phyloP scores from a whole-genome alignment of 2,888 invertebrate genomes.

The Parnassius smintheus region DNA sequence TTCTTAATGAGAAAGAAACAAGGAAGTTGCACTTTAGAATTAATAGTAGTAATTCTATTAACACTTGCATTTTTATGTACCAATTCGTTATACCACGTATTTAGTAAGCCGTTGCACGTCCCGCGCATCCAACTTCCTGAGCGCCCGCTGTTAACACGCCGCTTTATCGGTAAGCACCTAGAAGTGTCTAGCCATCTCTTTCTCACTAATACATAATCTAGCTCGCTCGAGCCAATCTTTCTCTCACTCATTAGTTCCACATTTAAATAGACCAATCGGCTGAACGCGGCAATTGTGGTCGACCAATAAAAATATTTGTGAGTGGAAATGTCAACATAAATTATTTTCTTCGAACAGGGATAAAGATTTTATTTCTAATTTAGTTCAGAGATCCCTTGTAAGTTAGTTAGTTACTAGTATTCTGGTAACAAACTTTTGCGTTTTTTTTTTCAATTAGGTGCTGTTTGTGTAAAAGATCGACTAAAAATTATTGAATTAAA shows the following conservation, averaged over 20 bases:
- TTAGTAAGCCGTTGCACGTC: slow-evolving; percentile 47
- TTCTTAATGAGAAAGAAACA: too few species aligned
- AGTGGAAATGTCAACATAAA: slow-evolving; percentile 74
- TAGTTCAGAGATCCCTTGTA: slow-evolving; percentile 34
- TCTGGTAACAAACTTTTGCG: too few species aligned
- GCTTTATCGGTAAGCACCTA: slow-evolving; percentile 72
- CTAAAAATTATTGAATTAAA: too few species aligned
- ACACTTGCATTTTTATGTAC: slow-evolving; percentile 22
- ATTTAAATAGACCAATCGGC: slow-evolving; percentile 73
- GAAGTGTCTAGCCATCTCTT: slow-evolving; percentile 71
- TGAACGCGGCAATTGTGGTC: slow-evolving; percentile 51
- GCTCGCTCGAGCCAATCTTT: slow-evolving; percentile 49
- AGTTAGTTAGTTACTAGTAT: too few species aligned
- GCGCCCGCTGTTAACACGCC: slow-evolving; percentile 61
- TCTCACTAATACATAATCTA: slow-evolving; percentile 45
- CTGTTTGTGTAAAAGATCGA: too few species aligned
- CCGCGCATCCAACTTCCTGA: slow-evolving; percentile 59
- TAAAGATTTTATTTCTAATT: slow-evolving; percentile 43
- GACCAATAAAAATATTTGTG: slow-evolving; percentile 75
- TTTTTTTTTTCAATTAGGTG: too few species aligned
- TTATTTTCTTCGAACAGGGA: slow-evolving; percentile 45
- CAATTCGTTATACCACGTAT: slow-evolving; percentile 45
- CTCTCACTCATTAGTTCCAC: slow-evolving; percentile 60
- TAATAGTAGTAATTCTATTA: too few species aligned
- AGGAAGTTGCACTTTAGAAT: too few species aligned